These are phyloP conservation scores for Sweltsa coloradensis DNA, from an alignment of 1,140 invertebrate genomes.

Conservation along the genomic window DNA sequence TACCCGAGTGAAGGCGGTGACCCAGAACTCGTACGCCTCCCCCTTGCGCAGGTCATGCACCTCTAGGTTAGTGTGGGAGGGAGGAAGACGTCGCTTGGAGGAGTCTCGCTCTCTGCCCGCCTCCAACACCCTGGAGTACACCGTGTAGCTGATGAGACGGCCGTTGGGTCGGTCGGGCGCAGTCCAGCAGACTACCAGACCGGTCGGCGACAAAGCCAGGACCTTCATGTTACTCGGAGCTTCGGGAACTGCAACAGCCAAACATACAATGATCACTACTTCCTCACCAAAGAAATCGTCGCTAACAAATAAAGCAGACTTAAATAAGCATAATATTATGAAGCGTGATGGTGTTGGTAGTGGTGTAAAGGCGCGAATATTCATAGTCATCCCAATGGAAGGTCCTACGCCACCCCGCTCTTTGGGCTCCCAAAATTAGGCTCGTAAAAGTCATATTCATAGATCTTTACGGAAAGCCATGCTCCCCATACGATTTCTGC, in stretches of 20 bases:
- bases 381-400: neutral
- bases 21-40: constrained; percentile 34
- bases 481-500: too few relatives aligned
- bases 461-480: too few relatives aligned
- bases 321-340: neutral
- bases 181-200: constrained; percentile 33
- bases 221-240: constrained; percentile 34
- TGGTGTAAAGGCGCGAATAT: neutral
- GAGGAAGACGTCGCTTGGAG: constrained; percentile 19
- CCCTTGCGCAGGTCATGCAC: constrained; percentile 28
- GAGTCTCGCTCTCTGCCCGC: constrained; percentile 23
- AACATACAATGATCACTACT: neutral
- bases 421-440: neutral
- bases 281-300: neutral
- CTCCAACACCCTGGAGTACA: constrained; percentile 29
- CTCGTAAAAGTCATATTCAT: too few relatives aligned
- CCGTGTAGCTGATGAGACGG: constrained; percentile 29
- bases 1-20: constrained; percentile 29
- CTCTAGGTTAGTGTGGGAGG: constrained; percentile 24
- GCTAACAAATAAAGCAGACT: neutral
- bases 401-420: neutral
- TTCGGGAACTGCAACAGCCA: constrained; percentile 30
- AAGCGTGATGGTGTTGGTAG: neutral
- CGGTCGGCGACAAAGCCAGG: constrained; percentile 26
- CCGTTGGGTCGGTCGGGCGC: constrained; percentile 33